phyloP scores from a whole-genome alignment of 2,113 vertebrate species.

The Rhea pennata region DNA sequence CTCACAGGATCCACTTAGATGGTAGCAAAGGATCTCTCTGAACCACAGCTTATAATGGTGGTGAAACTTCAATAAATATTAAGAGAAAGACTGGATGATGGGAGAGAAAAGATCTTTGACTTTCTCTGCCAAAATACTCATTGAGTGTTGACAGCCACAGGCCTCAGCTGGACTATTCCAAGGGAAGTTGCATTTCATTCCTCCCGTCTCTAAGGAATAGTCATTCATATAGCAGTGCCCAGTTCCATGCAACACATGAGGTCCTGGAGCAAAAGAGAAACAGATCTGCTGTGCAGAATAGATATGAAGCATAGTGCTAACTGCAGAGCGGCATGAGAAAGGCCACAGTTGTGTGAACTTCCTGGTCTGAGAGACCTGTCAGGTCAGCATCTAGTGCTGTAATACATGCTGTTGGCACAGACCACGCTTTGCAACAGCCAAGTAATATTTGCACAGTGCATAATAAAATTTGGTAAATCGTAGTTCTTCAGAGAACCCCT shows the following conservation, averaged over 20 bases:
- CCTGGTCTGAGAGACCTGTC: not conserved
- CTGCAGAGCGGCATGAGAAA: not conserved
- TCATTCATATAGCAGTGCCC: fast-evolving
- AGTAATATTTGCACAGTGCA: not conserved
- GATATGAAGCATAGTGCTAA: not conserved
- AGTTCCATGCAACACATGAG: not conserved
- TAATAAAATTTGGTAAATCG: not conserved
- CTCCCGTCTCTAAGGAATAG: not conserved
- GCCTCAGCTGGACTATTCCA: not conserved
- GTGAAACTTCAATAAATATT: not conserved
- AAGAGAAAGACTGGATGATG: not conserved
- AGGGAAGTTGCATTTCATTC: not conserved
- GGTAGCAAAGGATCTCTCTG: not conserved
- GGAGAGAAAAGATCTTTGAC: not conserved
- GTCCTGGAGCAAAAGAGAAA: not conserved
- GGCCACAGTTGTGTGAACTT: not conserved
- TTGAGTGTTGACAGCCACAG: fast-evolving
- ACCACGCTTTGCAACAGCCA: not conserved
- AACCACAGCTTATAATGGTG: fast-evolving
- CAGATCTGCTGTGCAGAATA: not conserved
- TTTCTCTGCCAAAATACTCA: fast-evolving
- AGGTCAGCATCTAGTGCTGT: not conserved
- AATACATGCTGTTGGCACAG: not conserved
- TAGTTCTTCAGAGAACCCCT: not conserved
- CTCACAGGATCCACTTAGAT: not conserved